These are phyloP conservation scores for Diacarnus erythraeanus DNA, from an alignment of 37 sponge, comb jelly and placozoan species.

Conservation along the genomic window DNA sequence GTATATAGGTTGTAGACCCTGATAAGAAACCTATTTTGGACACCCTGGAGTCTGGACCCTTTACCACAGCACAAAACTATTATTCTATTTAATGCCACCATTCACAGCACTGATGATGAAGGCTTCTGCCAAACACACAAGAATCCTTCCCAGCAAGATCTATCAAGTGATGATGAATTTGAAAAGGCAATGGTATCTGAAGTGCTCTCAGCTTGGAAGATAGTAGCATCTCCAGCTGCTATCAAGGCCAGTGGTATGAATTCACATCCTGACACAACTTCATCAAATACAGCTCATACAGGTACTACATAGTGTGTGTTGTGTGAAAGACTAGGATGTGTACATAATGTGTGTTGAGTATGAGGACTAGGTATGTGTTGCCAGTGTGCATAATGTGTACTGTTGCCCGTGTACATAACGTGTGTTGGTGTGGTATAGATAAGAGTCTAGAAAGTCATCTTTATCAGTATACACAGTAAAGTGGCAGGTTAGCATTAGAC, in stretches of 20 bases:
- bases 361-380: too few relatives aligned
- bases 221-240: neutral
- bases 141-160: neutral
- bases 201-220: slow-evolving; percentile 1
- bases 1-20: neutral
- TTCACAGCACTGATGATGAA: slow-evolving; percentile 31
- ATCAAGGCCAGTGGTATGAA: neutral
- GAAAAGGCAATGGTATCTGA: slow-evolving; percentile 71
- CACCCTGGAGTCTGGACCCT: too few relatives aligned
- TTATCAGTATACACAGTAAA: too few relatives aligned
- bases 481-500: too few relatives aligned
- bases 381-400: too few relatives aligned
- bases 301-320: neutral
- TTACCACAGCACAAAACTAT: neutral
- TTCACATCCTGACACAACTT: neutral
- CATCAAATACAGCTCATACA: neutral
- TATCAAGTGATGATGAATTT: slow-evolving; percentile 77
- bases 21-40: neutral
- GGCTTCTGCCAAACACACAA: neutral
- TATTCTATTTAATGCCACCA: neutral
- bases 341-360: too few relatives aligned
- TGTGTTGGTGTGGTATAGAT: too few relatives aligned
- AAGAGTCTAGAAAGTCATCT: too few relatives aligned
- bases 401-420: too few relatives aligned
- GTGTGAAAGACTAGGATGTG: too few relatives aligned